phyloP scores from a whole-genome alignment of 2,797 vertebrate genomes.

The Melanotaenia parkinsoni region DNA sequence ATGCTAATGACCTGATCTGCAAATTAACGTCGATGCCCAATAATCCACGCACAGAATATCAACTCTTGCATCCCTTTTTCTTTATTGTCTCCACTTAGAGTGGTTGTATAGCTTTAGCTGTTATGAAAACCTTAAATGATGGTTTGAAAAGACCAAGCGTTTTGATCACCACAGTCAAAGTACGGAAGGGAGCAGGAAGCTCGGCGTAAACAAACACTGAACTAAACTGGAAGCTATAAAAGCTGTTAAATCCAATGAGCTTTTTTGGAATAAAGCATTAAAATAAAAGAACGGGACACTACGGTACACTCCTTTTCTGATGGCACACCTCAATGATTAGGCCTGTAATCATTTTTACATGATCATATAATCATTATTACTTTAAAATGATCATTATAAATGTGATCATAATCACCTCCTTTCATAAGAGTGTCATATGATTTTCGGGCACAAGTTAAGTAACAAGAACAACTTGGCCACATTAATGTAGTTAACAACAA shows the following conservation, averaged over 20 bases:
- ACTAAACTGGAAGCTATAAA: not conserved
- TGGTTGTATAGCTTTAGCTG: not conserved
- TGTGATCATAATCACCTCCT: not conserved
- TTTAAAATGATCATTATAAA: no score
- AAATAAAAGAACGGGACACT: not conserved
- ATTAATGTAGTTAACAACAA: not conserved
- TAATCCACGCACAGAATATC: conserved; percentile 4
- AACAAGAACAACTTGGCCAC: not conserved
- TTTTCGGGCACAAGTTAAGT: not conserved
- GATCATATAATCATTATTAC: no score
- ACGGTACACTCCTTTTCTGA: not conserved
- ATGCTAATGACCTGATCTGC: conserved; percentile 6
- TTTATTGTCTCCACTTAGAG: not conserved
- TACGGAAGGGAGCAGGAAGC: not conserved
- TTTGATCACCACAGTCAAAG: not conserved
- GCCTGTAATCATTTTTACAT: not conserved
- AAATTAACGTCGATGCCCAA: conserved; percentile 2
- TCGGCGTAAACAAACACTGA: not conserved
- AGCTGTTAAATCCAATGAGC: not conserved
- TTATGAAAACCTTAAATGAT: conserved; percentile 2
- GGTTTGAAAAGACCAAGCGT: not conserved
- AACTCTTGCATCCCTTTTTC: not conserved
- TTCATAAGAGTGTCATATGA: not conserved
- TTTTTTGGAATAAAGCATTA: not conserved
- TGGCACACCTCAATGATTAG: not conserved